Evolutionary conservation across 2,113 vertebrate species (phyloP), one percentile per base, ranked within the genome.

Genomic region (Apteryx owenii): DNA sequence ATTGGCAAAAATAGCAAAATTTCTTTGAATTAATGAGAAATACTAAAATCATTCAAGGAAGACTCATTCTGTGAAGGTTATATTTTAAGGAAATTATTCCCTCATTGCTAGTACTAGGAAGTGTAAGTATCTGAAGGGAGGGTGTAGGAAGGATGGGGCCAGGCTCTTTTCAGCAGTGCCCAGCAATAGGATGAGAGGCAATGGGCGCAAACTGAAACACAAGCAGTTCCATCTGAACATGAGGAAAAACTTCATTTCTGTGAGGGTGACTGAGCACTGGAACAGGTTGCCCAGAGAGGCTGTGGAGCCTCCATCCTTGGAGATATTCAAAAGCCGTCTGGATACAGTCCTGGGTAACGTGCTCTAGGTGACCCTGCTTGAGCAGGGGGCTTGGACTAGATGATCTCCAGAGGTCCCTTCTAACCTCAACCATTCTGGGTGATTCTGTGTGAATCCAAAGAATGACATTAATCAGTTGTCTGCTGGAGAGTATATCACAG

Each of bases 391-490:
- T 54, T 54, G 53, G 53, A 54, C 25, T 7, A 31, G 58, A 61
- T 61, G 31, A 20, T 61, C 58, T 61, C 29, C 31, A 33, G 31
- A 61, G 58, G 31, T 61, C 14, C 58, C 58, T 9, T 61, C 58
- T 17, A 61, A 10, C 58, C 16, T n/a, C 33, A n/a, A 33, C 33
- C 16, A 25, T 48, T 76, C 36, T 68, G 19, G 21, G 61, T 56
- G 26, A 83, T 62, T 96, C 44, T 56, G 25, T 54, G 53, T 54
- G 53, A 26, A 48, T 48, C 46, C 25, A 26, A 82, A 93, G 38
- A 88, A 68, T 76, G 26, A 68, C 23, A 76, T 95, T 80, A 84
- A 93, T 93, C 65, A 72, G n/a, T 79, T 93, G 15, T 69, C 69
- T 93, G 50, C 79, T 88, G 36, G 53, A 94, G 89, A 94, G 70